Evolutionary conservation across 1,140 invertebrate species (phyloP).

Genomic region (Macrobrachium rosenbergii): DNA sequence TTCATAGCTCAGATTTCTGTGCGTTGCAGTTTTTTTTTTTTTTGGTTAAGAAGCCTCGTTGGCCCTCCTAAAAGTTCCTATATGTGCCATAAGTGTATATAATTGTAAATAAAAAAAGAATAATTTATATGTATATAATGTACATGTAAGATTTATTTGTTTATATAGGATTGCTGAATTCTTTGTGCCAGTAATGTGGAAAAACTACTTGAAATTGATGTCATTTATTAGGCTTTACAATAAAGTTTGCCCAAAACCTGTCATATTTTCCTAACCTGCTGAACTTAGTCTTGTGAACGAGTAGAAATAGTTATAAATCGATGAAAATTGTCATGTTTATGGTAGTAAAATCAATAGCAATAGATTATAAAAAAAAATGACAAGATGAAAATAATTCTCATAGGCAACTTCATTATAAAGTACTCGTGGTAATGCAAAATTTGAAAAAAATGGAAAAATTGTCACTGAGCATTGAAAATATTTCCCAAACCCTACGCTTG

Average conservation of each 20-base stretch:
- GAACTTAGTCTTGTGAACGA: neutral
- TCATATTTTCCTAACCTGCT: neutral
- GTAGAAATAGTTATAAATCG: too few relatives aligned
- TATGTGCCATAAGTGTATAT: slow-evolving; percentile 61
- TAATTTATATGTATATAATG: slow-evolving; percentile 64
- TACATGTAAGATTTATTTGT: slow-evolving; percentile 50
- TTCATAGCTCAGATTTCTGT: too few relatives aligned
- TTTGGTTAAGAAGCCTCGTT: slow-evolving; percentile 7
- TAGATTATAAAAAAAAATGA: too few relatives aligned
- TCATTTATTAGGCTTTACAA: slow-evolving; percentile 40
- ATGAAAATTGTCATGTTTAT: too few relatives aligned
- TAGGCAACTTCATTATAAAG: too few relatives aligned
- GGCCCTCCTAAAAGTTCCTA: slow-evolving; percentile 58
- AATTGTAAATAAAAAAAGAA: slow-evolving; percentile 50
- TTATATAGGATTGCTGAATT: slow-evolving; percentile 34
- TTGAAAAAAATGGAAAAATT: too few relatives aligned
- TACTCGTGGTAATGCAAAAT: too few relatives aligned
- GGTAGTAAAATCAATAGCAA: too few relatives aligned
- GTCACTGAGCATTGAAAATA: too few relatives aligned
- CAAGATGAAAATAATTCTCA: too few relatives aligned
- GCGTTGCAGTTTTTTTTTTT: neutral
- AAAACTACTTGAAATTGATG: slow-evolving; percentile 12
- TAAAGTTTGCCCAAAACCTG: slow-evolving; percentile 24
- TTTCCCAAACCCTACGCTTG: too few relatives aligned
- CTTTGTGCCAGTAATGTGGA: slow-evolving; percentile 39